Conservation (phyloP, 2,888 invertebrate genomes). For the Hirtodrosophila histrioides region DNA sequence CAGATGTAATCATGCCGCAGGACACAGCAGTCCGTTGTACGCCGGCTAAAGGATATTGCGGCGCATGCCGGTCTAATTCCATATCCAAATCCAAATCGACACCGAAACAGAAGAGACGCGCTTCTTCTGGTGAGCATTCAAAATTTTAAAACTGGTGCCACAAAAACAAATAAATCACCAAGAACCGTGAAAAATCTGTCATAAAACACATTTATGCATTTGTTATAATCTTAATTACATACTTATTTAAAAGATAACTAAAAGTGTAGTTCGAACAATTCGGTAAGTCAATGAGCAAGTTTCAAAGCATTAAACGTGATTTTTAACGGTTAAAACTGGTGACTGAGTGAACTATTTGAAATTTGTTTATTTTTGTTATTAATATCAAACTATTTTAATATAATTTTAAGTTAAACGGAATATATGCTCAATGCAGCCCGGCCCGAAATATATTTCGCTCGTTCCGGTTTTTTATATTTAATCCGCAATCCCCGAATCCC, state of each 20-base stretch:
- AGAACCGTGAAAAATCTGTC: slow-evolving; percentile 1
- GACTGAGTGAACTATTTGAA: no score
- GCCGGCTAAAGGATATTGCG: slow-evolving; percentile 12
- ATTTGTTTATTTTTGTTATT: no score
- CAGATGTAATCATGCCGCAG: slow-evolving; percentile 72
- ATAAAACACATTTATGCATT: background rate
- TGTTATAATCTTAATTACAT: background rate
- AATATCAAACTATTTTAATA: no score
- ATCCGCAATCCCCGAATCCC: no score
- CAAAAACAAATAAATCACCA: background rate
- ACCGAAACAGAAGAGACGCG: slow-evolving; percentile 7
- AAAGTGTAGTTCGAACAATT: slow-evolving; percentile 6
- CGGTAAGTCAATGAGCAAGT: slow-evolving; percentile 11
- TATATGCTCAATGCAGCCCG: no score
- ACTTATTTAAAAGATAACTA: background rate
- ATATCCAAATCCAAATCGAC: no score
- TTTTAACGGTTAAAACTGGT: no score
- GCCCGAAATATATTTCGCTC: no score
- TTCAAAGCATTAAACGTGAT: background rate
- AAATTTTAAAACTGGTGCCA: background rate
- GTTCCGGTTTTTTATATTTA: no score
- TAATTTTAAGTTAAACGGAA: no score
- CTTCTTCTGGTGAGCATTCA: background rate
- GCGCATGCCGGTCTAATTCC: slow-evolving; percentile 7
- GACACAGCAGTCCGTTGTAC: slow-evolving; percentile 55